A percentile compares a stretch with the other conserved stretches of the same genome.
These are phyloP conservation scores for Denticeps clupeoides DNA, from an alignment of 2,797 vertebrate species.

Conservation along the genomic window DNA sequence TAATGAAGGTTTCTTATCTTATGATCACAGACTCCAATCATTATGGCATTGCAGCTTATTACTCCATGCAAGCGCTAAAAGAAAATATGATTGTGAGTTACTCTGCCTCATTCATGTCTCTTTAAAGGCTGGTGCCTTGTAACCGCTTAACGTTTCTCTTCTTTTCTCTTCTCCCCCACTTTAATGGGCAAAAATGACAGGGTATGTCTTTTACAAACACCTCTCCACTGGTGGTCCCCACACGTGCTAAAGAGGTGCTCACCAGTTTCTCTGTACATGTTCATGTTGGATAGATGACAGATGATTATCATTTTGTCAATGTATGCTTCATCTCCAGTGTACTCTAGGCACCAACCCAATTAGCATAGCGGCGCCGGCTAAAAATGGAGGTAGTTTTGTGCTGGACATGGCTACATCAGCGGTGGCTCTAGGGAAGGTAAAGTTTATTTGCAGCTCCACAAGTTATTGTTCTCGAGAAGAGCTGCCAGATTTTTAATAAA, in stretches of 20 bases:
- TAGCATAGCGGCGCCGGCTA: conserved; percentile 56
- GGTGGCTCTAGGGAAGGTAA: conserved; percentile 60
- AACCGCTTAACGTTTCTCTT: too few species aligned
- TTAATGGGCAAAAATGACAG: too few species aligned
- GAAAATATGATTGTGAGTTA: conserved; percentile 63
- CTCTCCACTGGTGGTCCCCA: conserved; percentile 62
- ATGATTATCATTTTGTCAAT: neutral
- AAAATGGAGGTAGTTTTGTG: conserved; percentile 57
- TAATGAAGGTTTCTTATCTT: neutral
- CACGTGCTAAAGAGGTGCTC: conserved; percentile 55
- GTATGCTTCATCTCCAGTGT: conserved; percentile 35
- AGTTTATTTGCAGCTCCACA: too few species aligned
- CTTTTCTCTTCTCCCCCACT: too few species aligned
- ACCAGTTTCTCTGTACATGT: too few species aligned
- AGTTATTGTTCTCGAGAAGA: too few species aligned
- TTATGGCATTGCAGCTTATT: conserved; percentile 62
- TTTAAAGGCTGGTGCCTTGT: neutral
- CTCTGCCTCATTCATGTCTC: conserved; percentile 10
- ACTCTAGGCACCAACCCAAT: conserved; percentile 64
- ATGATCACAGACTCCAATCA: conserved; percentile 57
- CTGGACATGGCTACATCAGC: conserved; percentile 67
- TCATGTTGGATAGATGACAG: too few species aligned
- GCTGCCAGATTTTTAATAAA: too few species aligned
- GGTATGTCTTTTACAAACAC: conserved; percentile 66
- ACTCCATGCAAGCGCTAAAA: conserved; percentile 57